A percentile compares a stretch with the other conserved stretches of the same genome.
Evolutionary conservation across 2,113 vertebrate species (phyloP).

Genomic region (Coracopsis vasa): DNA sequence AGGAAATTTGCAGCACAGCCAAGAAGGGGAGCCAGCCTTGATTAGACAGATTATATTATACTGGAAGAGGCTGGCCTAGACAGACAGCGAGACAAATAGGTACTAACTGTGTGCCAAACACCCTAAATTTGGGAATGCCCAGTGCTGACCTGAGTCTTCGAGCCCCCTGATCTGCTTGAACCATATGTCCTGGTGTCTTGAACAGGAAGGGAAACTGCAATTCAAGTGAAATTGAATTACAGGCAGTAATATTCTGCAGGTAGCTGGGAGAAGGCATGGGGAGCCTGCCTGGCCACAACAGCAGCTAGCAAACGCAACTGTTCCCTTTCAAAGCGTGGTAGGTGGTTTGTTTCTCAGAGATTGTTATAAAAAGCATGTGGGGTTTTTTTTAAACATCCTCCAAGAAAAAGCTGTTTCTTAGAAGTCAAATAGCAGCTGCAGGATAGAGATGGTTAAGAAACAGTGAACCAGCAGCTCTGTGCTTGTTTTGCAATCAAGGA

Average conservation of each 20-base stretch:
- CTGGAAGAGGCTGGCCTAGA: slow-evolving; percentile 10
- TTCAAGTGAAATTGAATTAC: not conserved
- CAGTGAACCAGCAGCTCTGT: not conserved
- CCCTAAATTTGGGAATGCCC: not conserved
- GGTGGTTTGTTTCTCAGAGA: not conserved
- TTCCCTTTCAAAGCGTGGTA: not conserved
- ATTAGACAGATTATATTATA: slow-evolving; percentile 29
- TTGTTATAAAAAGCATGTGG: not conserved
- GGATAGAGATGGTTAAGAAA: not conserved
- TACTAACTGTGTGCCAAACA: slow-evolving; percentile 10
- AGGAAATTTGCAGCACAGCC: slow-evolving; percentile 17
- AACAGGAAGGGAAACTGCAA: not conserved
- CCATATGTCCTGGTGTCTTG: not conserved
- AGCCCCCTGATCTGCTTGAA: not conserved
- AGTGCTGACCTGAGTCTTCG: not conserved
- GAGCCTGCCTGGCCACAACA: not conserved
- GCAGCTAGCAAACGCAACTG: not conserved
- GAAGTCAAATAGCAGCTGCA: not conserved
- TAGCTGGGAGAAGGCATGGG: not conserved
- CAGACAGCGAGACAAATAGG: slow-evolving; percentile 2
- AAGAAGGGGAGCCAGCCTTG: slow-evolving; percentile 32
- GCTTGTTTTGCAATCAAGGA: not conserved
- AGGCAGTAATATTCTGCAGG: not conserved
- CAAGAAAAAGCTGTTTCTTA: not conserved
- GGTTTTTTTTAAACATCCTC: not conserved